Percentiles rank a stretch among this genome's conserved stretches.
phyloP scores from a whole-genome alignment of 1,140 invertebrate species.

The Drosophila chauvacae region DNA sequence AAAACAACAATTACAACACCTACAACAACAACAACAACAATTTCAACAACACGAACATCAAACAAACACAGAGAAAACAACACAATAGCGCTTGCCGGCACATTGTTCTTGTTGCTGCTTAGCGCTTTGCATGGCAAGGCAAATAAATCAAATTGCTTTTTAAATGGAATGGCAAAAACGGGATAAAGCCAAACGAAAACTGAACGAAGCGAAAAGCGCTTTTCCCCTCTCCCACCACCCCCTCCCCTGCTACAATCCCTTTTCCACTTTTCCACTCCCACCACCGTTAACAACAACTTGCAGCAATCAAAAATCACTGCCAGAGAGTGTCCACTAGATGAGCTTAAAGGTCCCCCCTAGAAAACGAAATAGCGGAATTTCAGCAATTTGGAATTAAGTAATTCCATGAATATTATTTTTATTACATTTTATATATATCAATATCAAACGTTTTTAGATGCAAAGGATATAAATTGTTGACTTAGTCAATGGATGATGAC shows the following conservation, averaged over 20 bases:
- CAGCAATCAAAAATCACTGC: slow-evolving; percentile 19
- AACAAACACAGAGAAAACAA: slow-evolving; percentile 20
- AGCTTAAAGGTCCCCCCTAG: slow-evolving; percentile 5
- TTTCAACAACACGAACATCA: slow-evolving; percentile 22
- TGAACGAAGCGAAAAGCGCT: slow-evolving; percentile 22
- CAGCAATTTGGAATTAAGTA: background rate
- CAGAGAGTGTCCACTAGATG: slow-evolving; percentile 16
- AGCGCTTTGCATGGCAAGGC: slow-evolving; percentile 40
- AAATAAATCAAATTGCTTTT: slow-evolving; percentile 70
- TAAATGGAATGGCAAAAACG: slow-evolving; percentile 41
- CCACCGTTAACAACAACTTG: slow-evolving; percentile 10
- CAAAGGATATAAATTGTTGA: background rate
- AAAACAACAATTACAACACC: background rate
- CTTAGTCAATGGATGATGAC: background rate
- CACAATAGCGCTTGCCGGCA: slow-evolving; percentile 19
- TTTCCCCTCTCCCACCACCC: background rate
- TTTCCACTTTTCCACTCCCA: slow-evolving; percentile 1
- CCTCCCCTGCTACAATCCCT: background rate
- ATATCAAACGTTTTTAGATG: background rate
- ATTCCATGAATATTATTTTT: slow-evolving; percentile 5
- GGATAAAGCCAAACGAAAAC: slow-evolving; percentile 20
- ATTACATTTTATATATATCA: background rate
- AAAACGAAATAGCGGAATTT: background rate
- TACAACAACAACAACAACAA: slow-evolving; percentile 22
- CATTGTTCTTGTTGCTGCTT: slow-evolving; percentile 40